Evolutionary conservation across 2,797 vertebrate species (phyloP), one percentile per base, ranked within the genome.

Genomic region (Telmatherina bonti): DNA sequence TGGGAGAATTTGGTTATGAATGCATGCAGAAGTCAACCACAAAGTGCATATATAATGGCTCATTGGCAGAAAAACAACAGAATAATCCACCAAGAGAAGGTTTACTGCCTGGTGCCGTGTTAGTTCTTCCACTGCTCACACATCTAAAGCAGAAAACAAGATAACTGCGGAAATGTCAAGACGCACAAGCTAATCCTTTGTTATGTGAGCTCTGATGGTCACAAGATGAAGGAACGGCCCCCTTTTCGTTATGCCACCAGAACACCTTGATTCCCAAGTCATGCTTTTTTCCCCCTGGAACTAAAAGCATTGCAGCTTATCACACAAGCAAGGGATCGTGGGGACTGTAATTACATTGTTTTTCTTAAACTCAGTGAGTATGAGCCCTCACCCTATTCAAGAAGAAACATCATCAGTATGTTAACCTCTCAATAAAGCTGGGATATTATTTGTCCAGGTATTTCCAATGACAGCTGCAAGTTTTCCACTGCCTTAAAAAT

Each of bases 111-210:
- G 30, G 62, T 63, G 38, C 22, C 55, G 63, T 70, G 72, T 31
- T 61, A 60, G 74, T 67, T 74, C 71, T 73, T 66, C 58, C 58
- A 73, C 66, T 53, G 62, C 51, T 64, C 65, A 74, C 41, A 67
- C 69, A 73, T 67, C 20, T 49, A 68, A 62, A 68, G 81, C 65
- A 45, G 38, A 74, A 82, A 81, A 69, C 64, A 62, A 72, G 73
- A 87, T 79, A 74, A 87, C 68, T 62, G 81, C 80, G 88, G 52
- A 81, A 85, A 82, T 76, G 77, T 81, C 74, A 82, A 65, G 60
- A 78, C 26, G 16, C 51, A 77, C 67, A 74, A 88, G 75, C 58
- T 78, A 79, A 86, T 83, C 84, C 78, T 85, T 83, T 89, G 83
- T 87, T 81, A 72, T 79, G 65, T 30, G 70, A 77, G 77, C 63